Evolutionary conservation across 2,797 vertebrate genomes (phyloP).

Genomic region (Melanotaenia nigrans): DNA sequence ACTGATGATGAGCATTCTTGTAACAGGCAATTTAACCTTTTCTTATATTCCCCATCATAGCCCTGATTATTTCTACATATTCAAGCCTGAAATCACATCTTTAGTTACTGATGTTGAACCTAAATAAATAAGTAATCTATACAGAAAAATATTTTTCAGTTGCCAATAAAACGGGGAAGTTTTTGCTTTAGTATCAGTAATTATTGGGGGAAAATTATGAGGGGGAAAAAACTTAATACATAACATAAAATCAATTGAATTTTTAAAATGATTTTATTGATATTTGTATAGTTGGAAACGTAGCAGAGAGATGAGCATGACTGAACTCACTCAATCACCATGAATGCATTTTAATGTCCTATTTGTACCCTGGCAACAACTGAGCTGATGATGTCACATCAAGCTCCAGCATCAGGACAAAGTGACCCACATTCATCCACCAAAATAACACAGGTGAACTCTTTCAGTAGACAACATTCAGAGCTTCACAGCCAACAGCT

Average conservation of each 20-base stretch:
- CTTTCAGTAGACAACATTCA: background rate
- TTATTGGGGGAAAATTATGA: no score
- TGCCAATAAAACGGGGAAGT: no score
- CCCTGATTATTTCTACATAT: background rate
- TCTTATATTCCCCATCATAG: background rate
- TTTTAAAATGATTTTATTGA: no score
- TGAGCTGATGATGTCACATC: background rate
- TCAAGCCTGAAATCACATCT: background rate
- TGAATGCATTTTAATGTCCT: background rate
- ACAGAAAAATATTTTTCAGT: no score
- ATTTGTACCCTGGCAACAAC: background rate
- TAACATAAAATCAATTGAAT: no score
- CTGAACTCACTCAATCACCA: background rate
- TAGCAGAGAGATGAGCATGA: background rate
- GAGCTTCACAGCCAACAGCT: background rate
- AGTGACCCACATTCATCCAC: background rate
- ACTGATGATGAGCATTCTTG: slow-evolving; percentile 5
- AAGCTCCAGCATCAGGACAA: background rate
- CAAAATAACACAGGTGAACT: background rate
- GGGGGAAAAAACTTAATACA: no score
- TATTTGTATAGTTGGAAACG: background rate
- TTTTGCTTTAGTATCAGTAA: no score
- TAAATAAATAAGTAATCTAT: background rate
- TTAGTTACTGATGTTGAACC: slow-evolving; percentile 1
- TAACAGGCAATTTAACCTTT: background rate